Base-by-base conservation (phyloP, 1,140 invertebrate species). In the Ceratina australensis region DNA sequence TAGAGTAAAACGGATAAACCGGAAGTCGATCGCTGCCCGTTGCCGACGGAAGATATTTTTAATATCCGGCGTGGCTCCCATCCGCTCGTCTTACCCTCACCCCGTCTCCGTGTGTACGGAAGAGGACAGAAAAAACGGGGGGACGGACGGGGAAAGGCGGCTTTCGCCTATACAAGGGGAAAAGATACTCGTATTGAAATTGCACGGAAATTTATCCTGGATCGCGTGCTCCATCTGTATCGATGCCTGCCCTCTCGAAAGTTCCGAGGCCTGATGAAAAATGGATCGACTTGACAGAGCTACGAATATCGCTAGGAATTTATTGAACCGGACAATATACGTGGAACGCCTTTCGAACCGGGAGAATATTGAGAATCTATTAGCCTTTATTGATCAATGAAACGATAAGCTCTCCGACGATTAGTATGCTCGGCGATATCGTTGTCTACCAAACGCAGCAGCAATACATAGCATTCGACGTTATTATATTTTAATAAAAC, bases 31-130 rank as follows among this genome's bases (percentile, higher is more conserved):
- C 76, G 84, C 75, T 81, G 82, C 73, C 69, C 67, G 74, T 82
- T 82, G 73, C 67, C 66, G 74, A 69, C 79, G 78, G 72, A 86
- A 89, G 82, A 89, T 89, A 89, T 89, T 89, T 90, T 88, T 90
- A 90, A 90, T 89, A 90, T 90, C 87, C 87, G 87, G 84, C 63
- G 69, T 78, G 54, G 47, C 57, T 59, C 10, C 52, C 77, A 68
- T 79, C 75, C 22, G 15, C 28, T 67, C 71, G 63, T 63, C 20
- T 73, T 63, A 79, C 49, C 68, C 47, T 2, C 15, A 8, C 1
- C 2, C 20, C 26, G 33, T 10, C 13, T 13, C 16, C 52, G 52
- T n/a, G n/a, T 54, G n/a, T 7, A 16, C 42, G 42, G 13, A 68
- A 59, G 1, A 24, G 16, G 3, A 12, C 26, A 26, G 52, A 66